phyloP scores from a whole-genome alignment of 2,888 invertebrate species.

The Agonum fuliginosum region DNA sequence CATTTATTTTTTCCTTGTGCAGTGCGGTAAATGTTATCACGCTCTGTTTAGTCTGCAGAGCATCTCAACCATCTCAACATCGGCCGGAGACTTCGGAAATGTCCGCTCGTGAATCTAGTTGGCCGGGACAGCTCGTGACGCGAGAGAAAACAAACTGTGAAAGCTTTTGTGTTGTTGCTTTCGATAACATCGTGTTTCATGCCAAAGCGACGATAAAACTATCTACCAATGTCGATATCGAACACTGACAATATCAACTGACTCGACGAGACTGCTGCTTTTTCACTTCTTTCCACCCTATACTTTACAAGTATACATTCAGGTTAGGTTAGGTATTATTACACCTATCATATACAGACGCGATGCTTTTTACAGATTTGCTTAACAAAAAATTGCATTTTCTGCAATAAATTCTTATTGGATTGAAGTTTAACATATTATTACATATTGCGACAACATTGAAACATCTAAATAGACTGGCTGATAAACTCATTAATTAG shows the following conservation, averaged over 20 bases:
- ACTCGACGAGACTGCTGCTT: background rate
- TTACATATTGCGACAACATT: no score
- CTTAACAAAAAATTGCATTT: no score
- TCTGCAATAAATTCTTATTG: no score
- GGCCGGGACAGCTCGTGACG: conserved; percentile 37
- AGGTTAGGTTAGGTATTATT: no score
- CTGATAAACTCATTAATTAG: no score
- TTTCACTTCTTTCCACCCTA: background rate
- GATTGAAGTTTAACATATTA: no score
- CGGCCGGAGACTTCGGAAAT: conserved; percentile 24
- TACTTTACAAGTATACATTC: background rate
- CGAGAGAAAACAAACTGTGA: conserved; percentile 39
- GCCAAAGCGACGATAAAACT: conserved; percentile 32
- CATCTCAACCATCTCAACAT: background rate
- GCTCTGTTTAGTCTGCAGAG: conserved; percentile 16
- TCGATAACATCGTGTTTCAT: conserved; percentile 43
- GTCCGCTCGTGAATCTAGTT: conserved; percentile 50
- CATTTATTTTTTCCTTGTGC: conserved; percentile 51
- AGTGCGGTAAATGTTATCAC: conserved; percentile 50
- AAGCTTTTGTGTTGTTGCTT: conserved; percentile 41
- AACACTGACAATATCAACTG: background rate
- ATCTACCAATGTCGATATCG: conserved; percentile 1
- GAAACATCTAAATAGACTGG: background rate
- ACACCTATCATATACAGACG: background rate
- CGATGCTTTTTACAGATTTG: background rate